These are phyloP conservation scores for Passer montanus DNA, from an alignment of 2,113 vertebrate species.

Conservation along the genomic window DNA sequence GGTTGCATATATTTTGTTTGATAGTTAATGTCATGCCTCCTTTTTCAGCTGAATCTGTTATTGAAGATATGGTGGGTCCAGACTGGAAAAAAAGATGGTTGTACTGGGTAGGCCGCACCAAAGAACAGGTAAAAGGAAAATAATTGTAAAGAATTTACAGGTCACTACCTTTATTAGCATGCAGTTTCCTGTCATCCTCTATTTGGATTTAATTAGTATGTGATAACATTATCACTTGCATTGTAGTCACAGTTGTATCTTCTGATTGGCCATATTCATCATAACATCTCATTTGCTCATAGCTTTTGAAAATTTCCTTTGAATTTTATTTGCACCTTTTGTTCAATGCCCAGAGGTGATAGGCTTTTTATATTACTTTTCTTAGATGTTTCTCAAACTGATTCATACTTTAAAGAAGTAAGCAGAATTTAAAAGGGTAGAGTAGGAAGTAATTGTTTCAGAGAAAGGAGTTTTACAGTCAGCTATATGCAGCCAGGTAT, in stretches of 20 bases:
- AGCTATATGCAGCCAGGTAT: neutral
- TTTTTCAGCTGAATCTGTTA: constrained; percentile 88
- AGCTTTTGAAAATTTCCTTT: neutral
- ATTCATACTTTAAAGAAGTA: neutral
- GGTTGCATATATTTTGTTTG: neutral
- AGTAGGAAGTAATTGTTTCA: neutral
- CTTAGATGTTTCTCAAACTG: constrained; percentile 4
- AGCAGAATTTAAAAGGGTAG: neutral
- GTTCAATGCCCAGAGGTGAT: neutral
- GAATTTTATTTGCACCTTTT: neutral
- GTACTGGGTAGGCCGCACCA: constrained; percentile 85
- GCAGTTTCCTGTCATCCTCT: neutral
- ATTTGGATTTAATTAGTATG: neutral
- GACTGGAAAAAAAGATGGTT: constrained; percentile 96
- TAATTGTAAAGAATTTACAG: neutral
- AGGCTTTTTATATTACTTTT: constrained; percentile 3
- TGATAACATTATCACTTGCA: neutral
- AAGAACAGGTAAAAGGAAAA: constrained; percentile 85
- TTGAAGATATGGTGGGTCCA: constrained; percentile 95
- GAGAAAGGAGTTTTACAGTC: neutral
- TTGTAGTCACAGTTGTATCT: neutral
- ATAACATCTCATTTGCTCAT: neutral
- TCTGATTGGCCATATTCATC: neutral
- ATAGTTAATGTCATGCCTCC: neutral
- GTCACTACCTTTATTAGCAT: neutral